phyloP scores from a whole-genome alignment of 2,113 vertebrate species.

The Muntiacus muntjak region DNA sequence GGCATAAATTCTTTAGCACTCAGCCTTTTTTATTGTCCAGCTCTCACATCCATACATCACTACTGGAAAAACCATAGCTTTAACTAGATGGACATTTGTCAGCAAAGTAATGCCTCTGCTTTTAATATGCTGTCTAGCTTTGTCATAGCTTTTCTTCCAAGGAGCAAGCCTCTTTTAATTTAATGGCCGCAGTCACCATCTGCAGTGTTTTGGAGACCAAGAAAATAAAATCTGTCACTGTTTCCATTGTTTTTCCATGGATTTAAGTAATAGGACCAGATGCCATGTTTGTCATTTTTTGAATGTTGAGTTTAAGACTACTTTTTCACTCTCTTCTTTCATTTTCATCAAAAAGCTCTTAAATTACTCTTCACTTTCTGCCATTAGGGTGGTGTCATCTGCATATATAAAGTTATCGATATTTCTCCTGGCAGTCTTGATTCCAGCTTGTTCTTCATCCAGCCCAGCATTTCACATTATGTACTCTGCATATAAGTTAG shows the following conservation, averaged over 20 bases:
- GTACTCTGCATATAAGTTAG: neutral
- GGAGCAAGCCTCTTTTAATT: neutral
- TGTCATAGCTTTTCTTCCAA: neutral
- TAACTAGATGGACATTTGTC: neutral
- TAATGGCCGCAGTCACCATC: neutral
- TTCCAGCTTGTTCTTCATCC: too few relatives aligned
- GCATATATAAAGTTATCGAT: neutral
- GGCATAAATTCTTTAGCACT: neutral
- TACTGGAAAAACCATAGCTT: neutral
- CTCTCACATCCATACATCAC: neutral
- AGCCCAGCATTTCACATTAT: neutral
- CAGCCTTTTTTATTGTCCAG: neutral
- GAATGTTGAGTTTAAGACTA: neutral
- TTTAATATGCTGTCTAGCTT: neutral
- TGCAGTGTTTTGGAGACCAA: neutral
- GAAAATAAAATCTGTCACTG: neutral
- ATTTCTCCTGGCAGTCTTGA: neutral
- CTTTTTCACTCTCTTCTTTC: neutral
- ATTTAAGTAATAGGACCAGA: neutral
- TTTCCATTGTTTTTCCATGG: too few relatives aligned
- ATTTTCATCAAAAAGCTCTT: neutral
- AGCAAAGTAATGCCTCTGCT: neutral
- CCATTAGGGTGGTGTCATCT: neutral
- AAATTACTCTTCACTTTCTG: neutral
- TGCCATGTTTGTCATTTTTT: neutral